Evolutionary conservation across 37 sponge, comb jelly and placozoan genomes (phyloP), one percentile per base, ranked within the genome.

Genomic region (Halisarca cf. caerulea): DNA sequence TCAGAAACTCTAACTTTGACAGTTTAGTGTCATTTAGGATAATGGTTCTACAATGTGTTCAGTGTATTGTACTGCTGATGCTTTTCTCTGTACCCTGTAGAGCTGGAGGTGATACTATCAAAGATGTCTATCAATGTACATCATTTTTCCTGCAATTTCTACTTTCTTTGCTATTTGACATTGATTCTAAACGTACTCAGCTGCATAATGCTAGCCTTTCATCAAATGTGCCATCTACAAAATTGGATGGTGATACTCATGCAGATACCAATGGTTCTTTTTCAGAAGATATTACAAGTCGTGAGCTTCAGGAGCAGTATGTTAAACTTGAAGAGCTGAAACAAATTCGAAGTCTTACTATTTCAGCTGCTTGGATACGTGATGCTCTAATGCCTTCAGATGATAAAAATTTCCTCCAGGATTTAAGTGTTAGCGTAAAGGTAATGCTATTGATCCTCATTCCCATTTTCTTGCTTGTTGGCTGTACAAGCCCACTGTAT

Each of bases 151-250:
- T 74, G 39, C 45, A 74, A 11, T 21, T 74, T 23, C 17, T 74
- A 25, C 44, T 41, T 25, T 74, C 45, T 24, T 74, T 74, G n/a
- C 44, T 74, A 3, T 74, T 74, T 41, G 77, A 74, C 24, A 74
- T 74, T 74, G 77, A 74, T 9, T n/a, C 24, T 1, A 43, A 40
- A 44, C 32, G 25, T 40, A 44, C 42, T 44, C 77, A 43, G 45
- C 77, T 74, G 11, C 39, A 74, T 20, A 24, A 18, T 41, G 77
- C 45, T 41, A 37, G 77, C 25, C 32, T n/a, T 3, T 34, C 34
- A 28, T 30, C 34, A 34, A 4, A 8, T 30, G 15, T 68, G 69
- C 15, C 34, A 34, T 28, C 14, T 17, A 30, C 69, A 6, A 17
- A 32, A 4, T 7, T 34, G 35, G 69, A 68, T 18, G 69, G 28